Evolutionary conservation across 2,797 vertebrate genomes (phyloP).

Genomic region (Borostomias antarcticus): DNA sequence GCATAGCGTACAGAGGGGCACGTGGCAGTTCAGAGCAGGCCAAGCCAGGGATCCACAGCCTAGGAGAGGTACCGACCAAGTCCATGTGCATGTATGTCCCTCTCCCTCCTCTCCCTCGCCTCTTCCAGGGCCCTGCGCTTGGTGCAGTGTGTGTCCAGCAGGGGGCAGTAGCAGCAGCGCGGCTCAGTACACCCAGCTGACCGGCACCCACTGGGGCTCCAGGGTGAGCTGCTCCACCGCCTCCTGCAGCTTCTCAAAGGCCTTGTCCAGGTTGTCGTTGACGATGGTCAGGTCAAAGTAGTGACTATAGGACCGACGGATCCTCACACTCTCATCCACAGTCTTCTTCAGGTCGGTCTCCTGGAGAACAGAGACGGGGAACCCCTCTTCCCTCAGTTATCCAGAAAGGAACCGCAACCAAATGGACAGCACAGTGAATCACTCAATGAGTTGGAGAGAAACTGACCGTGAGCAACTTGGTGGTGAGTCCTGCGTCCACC

Average conservation of each 20-base stretch:
- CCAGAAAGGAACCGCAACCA: not conserved
- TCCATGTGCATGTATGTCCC: slow-evolving; percentile 38
- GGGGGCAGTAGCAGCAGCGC: not conserved
- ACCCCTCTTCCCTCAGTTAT: slow-evolving; percentile 1
- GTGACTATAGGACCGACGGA: slow-evolving; percentile 94
- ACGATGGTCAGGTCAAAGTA: slow-evolving; percentile 96
- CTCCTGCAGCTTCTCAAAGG: slow-evolving; percentile 91
- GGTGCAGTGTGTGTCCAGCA: not conserved
- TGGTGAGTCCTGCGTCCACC: slow-evolving; percentile 94
- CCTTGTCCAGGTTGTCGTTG: slow-evolving; percentile 97
- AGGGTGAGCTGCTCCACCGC: slow-evolving; percentile 85
- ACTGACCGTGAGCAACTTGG: slow-evolving; percentile 95
- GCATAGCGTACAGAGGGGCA: slow-evolving; percentile 77
- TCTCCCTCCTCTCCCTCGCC: slow-evolving; percentile 27
- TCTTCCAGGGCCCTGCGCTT: slow-evolving; percentile 11
- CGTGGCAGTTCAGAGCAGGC: slow-evolving; percentile 73
- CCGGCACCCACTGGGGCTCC: slow-evolving; percentile 96
- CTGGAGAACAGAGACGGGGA: slow-evolving; percentile 66
- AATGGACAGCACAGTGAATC: not conserved
- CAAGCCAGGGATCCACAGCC: slow-evolving; percentile 57
- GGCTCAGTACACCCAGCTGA: slow-evolving; percentile 95
- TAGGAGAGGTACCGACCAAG: slow-evolving; percentile 52
- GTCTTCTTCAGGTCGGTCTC: slow-evolving; percentile 98
- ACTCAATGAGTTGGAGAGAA: not conserved
- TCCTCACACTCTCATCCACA: slow-evolving; percentile 94